Evolutionary conservation across 2,797 vertebrate species (phyloP), one percentile per base, ranked within the genome.

Genomic region (Urophycis tenuis): DNA sequence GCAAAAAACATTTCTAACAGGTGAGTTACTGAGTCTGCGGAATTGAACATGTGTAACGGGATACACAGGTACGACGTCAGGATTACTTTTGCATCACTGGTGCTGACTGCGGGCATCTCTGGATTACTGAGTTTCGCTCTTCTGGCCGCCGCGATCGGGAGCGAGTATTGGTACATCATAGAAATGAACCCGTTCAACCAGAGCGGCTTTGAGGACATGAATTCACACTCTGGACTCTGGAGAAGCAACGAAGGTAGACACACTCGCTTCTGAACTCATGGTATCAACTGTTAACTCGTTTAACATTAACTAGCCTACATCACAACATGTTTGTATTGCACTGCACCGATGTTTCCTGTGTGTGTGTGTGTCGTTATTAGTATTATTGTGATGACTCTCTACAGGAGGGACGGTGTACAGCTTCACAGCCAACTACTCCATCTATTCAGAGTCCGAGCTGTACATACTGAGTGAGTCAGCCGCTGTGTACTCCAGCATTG

Each of bases 161-260:
- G 91, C 36, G 91, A 95, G 73, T 93, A 93, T 29, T 94, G 95
- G 94, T 94, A 93, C 87, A 85, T 94, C 49, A 92, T 94, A 77
- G 89, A 92, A 71, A 92, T 91, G 85, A 91, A 86, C 41, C 83
- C 90, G 1, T 22, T 36, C 17, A 93, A 93, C 78, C 33, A 15
- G 74, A 81, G 82, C 45, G 84, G 90, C 53, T 76, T 81, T 0
- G 86, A 89, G 77, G 83, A 86, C 72, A 74, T 92, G 39, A 90
- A 84, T 72, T 93, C 88, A 8, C 93, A 93, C 80, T 93, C 91
- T 0, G 94, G 94, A 78, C 90, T 95, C 73, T 95, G 93, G 94
- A 90, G 82, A 71, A 87, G 88, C 79, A 88, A 90, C 39, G 91
- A 92, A 89, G 94, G 94, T 95, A 86, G 15, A 75, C 3, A 70